Conservation (phyloP, 2,888 invertebrate species). For the Pasiphila rectangulata region DNA sequence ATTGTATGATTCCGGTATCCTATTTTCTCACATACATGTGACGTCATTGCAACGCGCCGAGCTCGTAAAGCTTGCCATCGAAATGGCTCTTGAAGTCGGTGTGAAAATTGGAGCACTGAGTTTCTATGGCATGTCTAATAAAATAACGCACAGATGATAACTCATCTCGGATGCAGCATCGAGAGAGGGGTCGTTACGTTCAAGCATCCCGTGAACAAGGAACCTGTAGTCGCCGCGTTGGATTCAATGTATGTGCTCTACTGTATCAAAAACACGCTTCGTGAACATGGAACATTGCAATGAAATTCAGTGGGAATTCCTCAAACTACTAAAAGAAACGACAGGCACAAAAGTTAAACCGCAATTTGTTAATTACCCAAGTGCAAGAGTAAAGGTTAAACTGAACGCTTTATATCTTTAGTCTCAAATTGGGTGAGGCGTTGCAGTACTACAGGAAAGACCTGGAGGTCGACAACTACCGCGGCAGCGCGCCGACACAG, state of each 20-base stretch:
- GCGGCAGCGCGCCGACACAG: constrained; percentile 10
- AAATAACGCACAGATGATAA: constrained; percentile 2
- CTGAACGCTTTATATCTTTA: constrained; percentile 1
- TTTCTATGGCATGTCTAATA: not conserved
- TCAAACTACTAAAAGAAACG: constrained; percentile 5
- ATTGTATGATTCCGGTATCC: constrained; percentile 17
- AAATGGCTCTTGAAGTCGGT: constrained; percentile 17
- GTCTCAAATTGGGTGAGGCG: not conserved
- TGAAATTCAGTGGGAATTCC: constrained; percentile 5
- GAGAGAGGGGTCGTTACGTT: constrained; percentile 4
- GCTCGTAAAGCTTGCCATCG: constrained; percentile 13
- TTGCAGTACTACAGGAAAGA: constrained; percentile 13
- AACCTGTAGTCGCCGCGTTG: constrained; percentile 3
- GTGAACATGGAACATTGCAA: not conserved
- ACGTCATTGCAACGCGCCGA: constrained; percentile 9
- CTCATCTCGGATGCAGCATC: constrained; percentile 6
- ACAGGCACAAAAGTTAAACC: not conserved
- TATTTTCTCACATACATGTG: constrained; percentile 14
- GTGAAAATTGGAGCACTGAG: constrained; percentile 13
- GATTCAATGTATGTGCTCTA: constrained; percentile 5
- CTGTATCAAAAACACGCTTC: not conserved
- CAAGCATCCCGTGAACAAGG: constrained; percentile 9
- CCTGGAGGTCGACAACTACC: not conserved
- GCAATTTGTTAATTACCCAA: constrained; percentile 5
- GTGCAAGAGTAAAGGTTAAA: constrained; percentile 2